phyloP scores from a whole-genome alignment of 1,140 invertebrate genomes.

The Gonioctena quinquepunctata region DNA sequence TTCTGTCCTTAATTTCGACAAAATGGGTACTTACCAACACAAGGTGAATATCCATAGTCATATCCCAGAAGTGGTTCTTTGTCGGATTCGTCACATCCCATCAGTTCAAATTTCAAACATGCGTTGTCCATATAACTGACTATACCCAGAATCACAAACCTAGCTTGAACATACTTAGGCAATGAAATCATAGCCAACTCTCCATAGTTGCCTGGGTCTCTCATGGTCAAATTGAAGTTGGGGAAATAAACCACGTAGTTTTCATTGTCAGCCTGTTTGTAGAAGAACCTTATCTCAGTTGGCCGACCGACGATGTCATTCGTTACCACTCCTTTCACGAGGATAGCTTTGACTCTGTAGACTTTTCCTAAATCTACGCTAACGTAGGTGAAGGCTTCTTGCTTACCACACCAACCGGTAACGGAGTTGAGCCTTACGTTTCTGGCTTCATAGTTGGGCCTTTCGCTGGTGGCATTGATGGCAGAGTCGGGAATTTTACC shows the following conservation, averaged over 20 bases:
- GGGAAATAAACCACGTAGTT: conserved; percentile 97
- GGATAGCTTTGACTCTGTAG: conserved; percentile 86
- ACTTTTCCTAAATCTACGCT: conserved; percentile 92
- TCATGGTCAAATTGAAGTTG: conserved; percentile 91
- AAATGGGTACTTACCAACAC: conserved; percentile 74
- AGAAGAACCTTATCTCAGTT: conserved; percentile 95
- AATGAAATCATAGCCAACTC: conserved; percentile 94
- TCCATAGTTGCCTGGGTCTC: conserved; percentile 92
- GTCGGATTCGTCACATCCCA: conserved; percentile 89
- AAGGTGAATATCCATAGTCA: conserved; percentile 91
- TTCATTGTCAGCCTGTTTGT: conserved; percentile 90
- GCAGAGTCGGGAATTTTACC: conserved; percentile 92
- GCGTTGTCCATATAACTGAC: conserved; percentile 96
- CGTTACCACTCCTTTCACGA: conserved; percentile 92
- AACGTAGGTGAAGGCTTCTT: conserved; percentile 94
- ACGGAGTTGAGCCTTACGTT: conserved; percentile 91
- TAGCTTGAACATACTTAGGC: conserved; percentile 88
- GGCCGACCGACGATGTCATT: conserved; percentile 93
- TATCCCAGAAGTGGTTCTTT: conserved; percentile 84
- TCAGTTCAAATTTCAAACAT: conserved; percentile 93
- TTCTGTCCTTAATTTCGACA: too few species aligned
- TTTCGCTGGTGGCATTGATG: conserved; percentile 94
- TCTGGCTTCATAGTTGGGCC: conserved; percentile 87
- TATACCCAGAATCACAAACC: conserved; percentile 91
- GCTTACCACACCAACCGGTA: conserved; percentile 93